Evolutionary conservation across 1,140 invertebrate species (phyloP), one percentile per base, ranked within the genome.

Genomic region (Pseudomyrmex flavicornis): DNA sequence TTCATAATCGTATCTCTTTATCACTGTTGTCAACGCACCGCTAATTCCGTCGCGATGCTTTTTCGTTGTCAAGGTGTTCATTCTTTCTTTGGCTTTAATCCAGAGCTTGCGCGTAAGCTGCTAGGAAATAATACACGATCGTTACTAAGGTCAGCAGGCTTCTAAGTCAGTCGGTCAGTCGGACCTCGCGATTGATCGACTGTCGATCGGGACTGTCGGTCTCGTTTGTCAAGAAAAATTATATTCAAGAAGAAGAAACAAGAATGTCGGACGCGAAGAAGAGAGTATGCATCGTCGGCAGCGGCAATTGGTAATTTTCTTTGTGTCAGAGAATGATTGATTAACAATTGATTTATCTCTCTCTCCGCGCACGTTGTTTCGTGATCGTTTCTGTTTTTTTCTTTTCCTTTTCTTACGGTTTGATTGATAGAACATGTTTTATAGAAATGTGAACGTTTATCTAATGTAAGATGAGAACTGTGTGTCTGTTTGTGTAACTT

Each of bases 201-300:
- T 20, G 73, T 88, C 61, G 63, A 85, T 85, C 70, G 61, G 54
- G 52, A 50, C 58, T 77, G 52, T 56, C 20, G 20, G 35, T 72
- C 20, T 70, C 20, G n/a, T 20, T 69, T 50, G 22, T 72, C n/a
- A 17, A n/a, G 5, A 3, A 7, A 17, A 50, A 5, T 17, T 17
- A 4, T n/a, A 0, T 59, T 17, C 69, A 76, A 35, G 68, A n/a
- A 5, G 50, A 48, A 12, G 35, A 83, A 35, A 52, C 12, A 13
- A 13, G 35, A 46, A 85, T 73, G 84, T 26, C 73, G 86, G 89
- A 87, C 26, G 90, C 89, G 10, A 95, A 95, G 85, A 95, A 95
- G 74, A 95, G 93, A 87, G 92, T 97, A 74, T 96, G 95, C 87
- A 95, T 97, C 88, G 95, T 97, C 77, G 96, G 96, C 85, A 97